These are phyloP conservation scores for Aphidius gifuensis DNA, from an alignment of 1,140 invertebrate genomes.

Conservation along the genomic window DNA sequence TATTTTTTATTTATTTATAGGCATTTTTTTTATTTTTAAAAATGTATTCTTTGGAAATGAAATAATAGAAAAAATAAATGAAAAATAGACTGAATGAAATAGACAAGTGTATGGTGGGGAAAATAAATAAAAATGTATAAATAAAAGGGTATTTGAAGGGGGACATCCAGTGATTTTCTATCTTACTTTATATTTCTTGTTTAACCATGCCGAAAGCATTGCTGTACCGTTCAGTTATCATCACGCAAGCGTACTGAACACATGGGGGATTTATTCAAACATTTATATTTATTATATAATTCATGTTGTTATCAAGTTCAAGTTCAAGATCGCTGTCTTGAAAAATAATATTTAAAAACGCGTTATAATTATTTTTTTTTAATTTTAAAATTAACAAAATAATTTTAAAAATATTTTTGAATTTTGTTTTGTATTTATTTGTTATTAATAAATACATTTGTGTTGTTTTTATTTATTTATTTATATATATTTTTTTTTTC, in stretches of 20 bases:
- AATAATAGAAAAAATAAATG: too few species aligned
- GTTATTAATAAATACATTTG: background rate
- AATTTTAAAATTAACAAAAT: background rate
- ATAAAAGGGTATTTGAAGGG: background rate
- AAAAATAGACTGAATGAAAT: too few species aligned
- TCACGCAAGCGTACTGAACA: conserved; percentile 29
- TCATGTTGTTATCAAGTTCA: background rate
- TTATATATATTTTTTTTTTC: background rate
- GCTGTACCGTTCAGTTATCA: conserved; percentile 35
- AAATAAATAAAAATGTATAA: background rate
- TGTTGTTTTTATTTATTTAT: background rate
- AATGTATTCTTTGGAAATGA: too few species aligned
- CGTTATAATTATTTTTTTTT: background rate
- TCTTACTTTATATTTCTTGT: conserved; percentile 10
- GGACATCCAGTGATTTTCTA: conserved; percentile 1
- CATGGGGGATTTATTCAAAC: too few species aligned
- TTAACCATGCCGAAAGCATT: conserved; percentile 1
- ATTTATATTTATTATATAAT: background rate
- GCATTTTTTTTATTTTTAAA: too few species aligned
- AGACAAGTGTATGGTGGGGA: too few species aligned
- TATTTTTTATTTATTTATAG: too few species aligned
- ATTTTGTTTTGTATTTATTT: too few species aligned
- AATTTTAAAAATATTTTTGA: too few species aligned
- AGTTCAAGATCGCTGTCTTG: background rate
- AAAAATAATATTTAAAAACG: too few species aligned